A percentile compares a stretch with the other conserved stretches of the same genome.
Evolutionary conservation across 1,140 invertebrate genomes (phyloP).

Genomic region (Mercenaria mercenaria): DNA sequence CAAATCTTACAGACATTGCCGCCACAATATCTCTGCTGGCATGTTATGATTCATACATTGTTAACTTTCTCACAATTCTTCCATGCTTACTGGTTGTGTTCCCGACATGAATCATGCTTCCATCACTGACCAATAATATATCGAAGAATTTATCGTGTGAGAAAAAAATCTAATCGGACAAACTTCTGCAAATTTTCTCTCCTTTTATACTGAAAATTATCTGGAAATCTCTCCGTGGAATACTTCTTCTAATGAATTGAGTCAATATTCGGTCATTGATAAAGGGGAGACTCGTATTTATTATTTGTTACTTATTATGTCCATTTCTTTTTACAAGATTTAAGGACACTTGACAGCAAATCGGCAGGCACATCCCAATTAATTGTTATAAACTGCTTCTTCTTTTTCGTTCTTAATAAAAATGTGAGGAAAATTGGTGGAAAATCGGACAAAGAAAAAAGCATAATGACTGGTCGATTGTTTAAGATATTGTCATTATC

Average conservation of each 20-base stretch:
- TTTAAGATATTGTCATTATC: not conserved
- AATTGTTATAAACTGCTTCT: too few species aligned
- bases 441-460: too few species aligned
- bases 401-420: too few species aligned
- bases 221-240: not conserved
- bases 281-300: too few species aligned
- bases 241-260: not conserved
- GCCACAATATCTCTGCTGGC: not conserved
- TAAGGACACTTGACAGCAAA: too few species aligned
- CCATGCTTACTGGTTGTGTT: not conserved
- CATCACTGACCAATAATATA: slow-evolving; percentile 1
- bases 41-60: not conserved
- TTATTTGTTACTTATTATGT: too few species aligned
- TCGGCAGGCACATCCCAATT: too few species aligned
- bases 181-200: not conserved
- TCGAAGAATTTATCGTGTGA: not conserved
- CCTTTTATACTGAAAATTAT: not conserved
- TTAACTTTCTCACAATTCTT: not conserved
- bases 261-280: too few species aligned
- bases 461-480: not conserved
- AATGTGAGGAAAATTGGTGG: too few species aligned
- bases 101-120: not conserved
- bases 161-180: not conserved
- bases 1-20: not conserved
- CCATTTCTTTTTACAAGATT: too few species aligned